These are phyloP conservation scores for Drepana falcataria DNA, from an alignment of 2,888 invertebrate genomes.

Conservation along the genomic window DNA sequence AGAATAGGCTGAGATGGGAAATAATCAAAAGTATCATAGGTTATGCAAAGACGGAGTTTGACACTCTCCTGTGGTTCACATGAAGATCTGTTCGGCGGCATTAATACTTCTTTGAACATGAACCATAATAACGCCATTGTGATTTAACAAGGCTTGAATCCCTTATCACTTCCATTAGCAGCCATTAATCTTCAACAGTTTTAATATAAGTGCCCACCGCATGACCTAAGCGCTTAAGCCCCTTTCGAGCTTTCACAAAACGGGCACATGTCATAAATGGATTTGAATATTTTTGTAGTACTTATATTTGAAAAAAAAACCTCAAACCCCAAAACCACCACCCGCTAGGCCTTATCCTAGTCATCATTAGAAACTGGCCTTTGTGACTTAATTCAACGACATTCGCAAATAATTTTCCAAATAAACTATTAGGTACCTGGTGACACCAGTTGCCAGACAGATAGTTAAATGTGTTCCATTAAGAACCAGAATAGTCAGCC, in stretches of 20 bases:
- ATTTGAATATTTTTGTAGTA: no score
- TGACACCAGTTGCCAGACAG: no score
- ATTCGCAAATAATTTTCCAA: no score
- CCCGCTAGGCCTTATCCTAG: no score
- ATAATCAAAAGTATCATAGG: slow-evolving; percentile 15
- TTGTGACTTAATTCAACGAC: no score
- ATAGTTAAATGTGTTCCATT: no score
- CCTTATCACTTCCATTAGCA: not conserved
- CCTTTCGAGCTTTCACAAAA: not conserved
- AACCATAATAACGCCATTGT: not conserved
- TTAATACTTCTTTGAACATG: not conserved
- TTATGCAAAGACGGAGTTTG: slow-evolving; percentile 26
- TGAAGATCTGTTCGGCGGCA: not conserved
- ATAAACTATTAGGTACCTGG: no score
- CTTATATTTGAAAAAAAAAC: no score
- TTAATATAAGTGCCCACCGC: not conserved
- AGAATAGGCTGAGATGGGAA: slow-evolving; percentile 24
- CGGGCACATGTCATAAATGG: not conserved
- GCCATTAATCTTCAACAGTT: not conserved
- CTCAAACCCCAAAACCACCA: no score
- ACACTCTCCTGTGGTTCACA: not conserved
- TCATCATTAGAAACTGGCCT: no score
- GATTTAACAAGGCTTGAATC: not conserved
- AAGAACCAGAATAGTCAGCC: no score
- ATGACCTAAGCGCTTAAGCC: not conserved